Evolutionary conservation across 2,888 invertebrate genomes (phyloP).

Genomic region (Ganaspis brasiliensis): DNA sequence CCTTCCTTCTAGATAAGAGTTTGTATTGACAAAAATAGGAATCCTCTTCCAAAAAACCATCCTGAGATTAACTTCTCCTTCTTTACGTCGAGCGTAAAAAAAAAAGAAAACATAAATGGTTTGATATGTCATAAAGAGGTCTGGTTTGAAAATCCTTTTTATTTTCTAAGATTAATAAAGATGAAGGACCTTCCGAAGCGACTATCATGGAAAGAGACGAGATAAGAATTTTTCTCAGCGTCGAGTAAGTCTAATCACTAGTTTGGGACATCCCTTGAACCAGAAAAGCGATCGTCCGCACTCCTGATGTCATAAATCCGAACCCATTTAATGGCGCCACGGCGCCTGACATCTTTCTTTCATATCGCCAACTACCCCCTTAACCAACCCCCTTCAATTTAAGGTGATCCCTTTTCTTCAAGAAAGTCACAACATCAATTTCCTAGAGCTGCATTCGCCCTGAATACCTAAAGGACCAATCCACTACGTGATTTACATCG

Average conservation of each 20-base stretch:
- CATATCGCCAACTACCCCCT: constrained; percentile 22
- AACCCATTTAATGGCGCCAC: constrained; percentile 68
- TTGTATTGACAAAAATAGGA: too few species aligned
- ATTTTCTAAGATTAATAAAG: background rate
- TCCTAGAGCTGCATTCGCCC: constrained; percentile 45
- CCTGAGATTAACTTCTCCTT: too few species aligned
- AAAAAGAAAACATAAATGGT: background rate
- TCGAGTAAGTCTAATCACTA: constrained; percentile 32
- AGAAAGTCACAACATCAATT: constrained; percentile 48
- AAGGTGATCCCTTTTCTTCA: constrained; percentile 49
- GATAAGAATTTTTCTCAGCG: constrained; percentile 30
- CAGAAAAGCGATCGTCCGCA: constrained; percentile 72
- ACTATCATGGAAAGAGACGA: background rate
- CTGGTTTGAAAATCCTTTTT: background rate
- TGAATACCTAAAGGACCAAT: constrained; percentile 51
- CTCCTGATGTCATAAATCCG: constrained; percentile 75
- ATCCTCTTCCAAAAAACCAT: too few species aligned
- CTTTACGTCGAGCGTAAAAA: too few species aligned
- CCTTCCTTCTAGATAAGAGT: too few species aligned
- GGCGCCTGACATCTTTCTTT: constrained; percentile 66
- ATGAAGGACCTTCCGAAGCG: background rate
- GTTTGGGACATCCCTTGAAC: constrained; percentile 53
- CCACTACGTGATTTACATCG: constrained; percentile 48
- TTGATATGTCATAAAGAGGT: background rate
- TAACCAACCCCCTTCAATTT: constrained; percentile 30